phyloP scores from a whole-genome alignment of 2,797 vertebrate genomes.

The Chaenodraco wilsoni region DNA sequence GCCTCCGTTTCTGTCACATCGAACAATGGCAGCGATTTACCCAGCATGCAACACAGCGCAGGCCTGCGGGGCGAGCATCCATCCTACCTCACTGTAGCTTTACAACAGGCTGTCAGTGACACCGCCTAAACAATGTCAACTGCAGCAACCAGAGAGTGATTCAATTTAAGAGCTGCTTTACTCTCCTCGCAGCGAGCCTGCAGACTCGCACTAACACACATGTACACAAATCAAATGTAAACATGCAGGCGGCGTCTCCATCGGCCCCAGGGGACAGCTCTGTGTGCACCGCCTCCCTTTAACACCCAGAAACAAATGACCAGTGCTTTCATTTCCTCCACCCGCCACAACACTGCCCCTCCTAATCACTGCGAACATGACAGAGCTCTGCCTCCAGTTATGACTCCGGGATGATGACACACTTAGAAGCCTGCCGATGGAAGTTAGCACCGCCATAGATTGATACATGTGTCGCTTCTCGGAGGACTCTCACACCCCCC shows the following conservation, averaged over 20 bases:
- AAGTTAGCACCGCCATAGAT: constrained; percentile 67
- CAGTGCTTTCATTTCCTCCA: constrained; percentile 54
- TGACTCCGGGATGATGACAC: constrained; percentile 77
- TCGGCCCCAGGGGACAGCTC: constrained; percentile 64
- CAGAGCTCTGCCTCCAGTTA: constrained; percentile 75
- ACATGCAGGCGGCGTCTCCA: constrained; percentile 61
- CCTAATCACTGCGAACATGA: constrained; percentile 76
- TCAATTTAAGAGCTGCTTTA: constrained; percentile 71
- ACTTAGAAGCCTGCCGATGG: constrained; percentile 65
- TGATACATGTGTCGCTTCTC: constrained; percentile 89
- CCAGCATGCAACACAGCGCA: constrained; percentile 48
- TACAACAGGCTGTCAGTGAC: constrained; percentile 65
- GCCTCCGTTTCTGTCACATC: constrained; percentile 33
- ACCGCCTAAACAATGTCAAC: constrained; percentile 61
- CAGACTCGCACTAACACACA: constrained; percentile 42
- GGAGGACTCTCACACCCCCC: constrained; percentile 59
- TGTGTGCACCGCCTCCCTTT: constrained; percentile 42
- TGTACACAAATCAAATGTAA: constrained; percentile 74
- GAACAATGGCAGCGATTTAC: constrained; percentile 45
- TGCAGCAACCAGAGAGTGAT: constrained; percentile 66
- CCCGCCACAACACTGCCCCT: constrained; percentile 41
- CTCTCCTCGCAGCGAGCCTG: constrained; percentile 52
- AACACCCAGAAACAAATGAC: constrained; percentile 74
- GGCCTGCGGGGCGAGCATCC: constrained; percentile 64
- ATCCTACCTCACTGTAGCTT: constrained; percentile 60